phyloP scores from a whole-genome alignment of 2,797 vertebrate genomes.

The Xenentodon cancila region DNA sequence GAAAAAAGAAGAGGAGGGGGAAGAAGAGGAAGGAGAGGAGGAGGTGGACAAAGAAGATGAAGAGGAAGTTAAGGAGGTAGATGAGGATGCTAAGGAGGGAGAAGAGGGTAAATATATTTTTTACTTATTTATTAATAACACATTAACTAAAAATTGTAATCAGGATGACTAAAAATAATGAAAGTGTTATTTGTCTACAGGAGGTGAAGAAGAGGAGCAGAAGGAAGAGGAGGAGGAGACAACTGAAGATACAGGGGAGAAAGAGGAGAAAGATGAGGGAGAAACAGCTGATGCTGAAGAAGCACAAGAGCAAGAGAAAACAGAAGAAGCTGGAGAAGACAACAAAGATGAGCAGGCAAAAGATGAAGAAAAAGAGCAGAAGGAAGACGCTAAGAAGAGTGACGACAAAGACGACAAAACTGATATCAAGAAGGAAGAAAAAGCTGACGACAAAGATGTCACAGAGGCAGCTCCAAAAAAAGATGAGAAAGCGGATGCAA shows the following conservation, averaged over 20 bases:
- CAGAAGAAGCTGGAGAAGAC: constrained; percentile 28
- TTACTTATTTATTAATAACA: background rate
- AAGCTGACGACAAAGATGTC: constrained; percentile 36
- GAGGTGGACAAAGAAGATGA: constrained; percentile 66
- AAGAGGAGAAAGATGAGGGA: background rate
- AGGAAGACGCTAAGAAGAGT: constrained; percentile 41
- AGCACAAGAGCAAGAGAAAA: constrained; percentile 40
- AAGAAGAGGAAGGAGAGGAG: constrained; percentile 29
- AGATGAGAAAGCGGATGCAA: constrained; percentile 50
- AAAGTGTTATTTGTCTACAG: constrained; percentile 27
- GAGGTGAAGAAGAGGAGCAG: constrained; percentile 58
- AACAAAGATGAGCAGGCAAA: constrained; percentile 36
- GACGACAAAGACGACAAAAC: constrained; percentile 54
- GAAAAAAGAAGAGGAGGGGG: constrained; percentile 20
- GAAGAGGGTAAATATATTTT: constrained; percentile 54
- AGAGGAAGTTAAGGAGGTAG: constrained; percentile 57
- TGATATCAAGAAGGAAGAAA: constrained; percentile 48
- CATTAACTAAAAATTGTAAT: background rate
- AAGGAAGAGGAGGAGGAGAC: constrained; percentile 12
- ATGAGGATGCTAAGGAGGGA: constrained; percentile 38
- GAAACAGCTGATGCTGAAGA: constrained; percentile 13
- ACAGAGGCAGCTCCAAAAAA: constrained; percentile 56
- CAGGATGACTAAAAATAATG: background rate
- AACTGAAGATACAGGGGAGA: constrained; percentile 7
- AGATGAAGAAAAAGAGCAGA: constrained; percentile 45